These are phyloP conservation scores for Rhagoletis zephyria DNA, from an alignment of 1,140 invertebrate species.

Conservation along the genomic window DNA sequence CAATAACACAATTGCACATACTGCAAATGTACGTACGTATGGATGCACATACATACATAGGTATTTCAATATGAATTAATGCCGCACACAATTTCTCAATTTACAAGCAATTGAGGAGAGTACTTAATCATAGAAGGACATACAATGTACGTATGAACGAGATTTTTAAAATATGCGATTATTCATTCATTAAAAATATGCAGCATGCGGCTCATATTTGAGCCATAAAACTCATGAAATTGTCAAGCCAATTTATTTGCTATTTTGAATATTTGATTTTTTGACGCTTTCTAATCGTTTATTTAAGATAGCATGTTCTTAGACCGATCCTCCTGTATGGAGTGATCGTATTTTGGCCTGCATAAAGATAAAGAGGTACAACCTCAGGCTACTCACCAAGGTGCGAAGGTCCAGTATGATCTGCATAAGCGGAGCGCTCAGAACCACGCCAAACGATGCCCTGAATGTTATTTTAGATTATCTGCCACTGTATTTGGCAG, in stretches of 20 bases:
- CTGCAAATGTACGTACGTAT: background rate
- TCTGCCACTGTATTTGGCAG: too few species aligned
- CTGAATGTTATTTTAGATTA: too few species aligned
- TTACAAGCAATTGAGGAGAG: conserved; percentile 31
- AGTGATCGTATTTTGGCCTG: too few species aligned
- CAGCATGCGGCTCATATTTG: background rate
- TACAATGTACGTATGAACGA: background rate
- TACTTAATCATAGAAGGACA: conserved; percentile 29
- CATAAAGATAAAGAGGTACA: too few species aligned
- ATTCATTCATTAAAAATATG: background rate
- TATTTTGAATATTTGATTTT: conserved; percentile 24
- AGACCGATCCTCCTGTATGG: too few species aligned
- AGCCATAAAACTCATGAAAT: conserved; percentile 4
- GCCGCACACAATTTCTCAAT: conserved; percentile 18
- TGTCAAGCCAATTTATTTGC: background rate
- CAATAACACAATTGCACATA: background rate
- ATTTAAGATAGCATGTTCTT: background rate
- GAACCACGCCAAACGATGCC: too few species aligned
- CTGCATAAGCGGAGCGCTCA: too few species aligned
- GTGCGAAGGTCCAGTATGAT: too few species aligned
- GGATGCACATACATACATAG: background rate
- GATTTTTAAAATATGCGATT: background rate
- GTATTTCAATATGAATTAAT: conserved; percentile 46
- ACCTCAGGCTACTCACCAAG: too few species aligned
- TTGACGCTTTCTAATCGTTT: background rate